A percentile compares a stretch with the other conserved stretches of the same genome.
phyloP scores from a whole-genome alignment of 2,113 vertebrate species.

The Buteo buteo region DNA sequence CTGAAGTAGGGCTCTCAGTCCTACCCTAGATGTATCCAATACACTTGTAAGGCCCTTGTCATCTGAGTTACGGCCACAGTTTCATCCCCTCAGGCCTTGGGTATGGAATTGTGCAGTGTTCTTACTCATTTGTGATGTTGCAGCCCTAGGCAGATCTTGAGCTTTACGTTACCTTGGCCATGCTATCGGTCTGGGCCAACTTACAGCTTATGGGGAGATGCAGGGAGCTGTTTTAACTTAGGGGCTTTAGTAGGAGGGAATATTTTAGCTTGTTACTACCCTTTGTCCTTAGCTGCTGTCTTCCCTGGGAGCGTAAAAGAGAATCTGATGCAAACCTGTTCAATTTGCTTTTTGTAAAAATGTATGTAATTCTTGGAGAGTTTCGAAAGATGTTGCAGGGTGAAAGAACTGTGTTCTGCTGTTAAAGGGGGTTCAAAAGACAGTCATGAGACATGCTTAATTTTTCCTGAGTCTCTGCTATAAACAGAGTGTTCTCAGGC shows the following conservation, averaged over 20 bases:
- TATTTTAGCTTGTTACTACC: not conserved
- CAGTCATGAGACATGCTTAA: not conserved
- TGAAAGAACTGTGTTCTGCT: not conserved
- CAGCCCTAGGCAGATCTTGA: not conserved
- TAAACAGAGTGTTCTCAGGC: not conserved
- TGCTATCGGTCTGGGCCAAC: not conserved
- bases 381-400: not conserved
- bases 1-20: not conserved
- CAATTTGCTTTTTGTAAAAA: not conserved
- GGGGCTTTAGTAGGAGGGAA: not conserved
- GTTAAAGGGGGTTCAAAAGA: not conserved
- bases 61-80: not conserved
- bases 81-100: not conserved
- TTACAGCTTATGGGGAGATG: not conserved
- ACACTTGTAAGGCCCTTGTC: not conserved
- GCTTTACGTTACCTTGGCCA: not conserved
- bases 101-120: not conserved
- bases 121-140: not conserved
- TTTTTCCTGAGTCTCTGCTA: not conserved
- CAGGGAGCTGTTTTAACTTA: not conserved
- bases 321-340: not conserved
- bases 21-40: not conserved
- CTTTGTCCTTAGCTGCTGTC: not conserved
- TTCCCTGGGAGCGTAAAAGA: not conserved
- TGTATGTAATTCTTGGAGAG: fast-evolving